These are phyloP conservation scores for pig (Sus scrofa) DNA, from an alignment of 2,113 vertebrate genomes.

Conservation along the genomic window T2T-Sscrofa CM000812.6:52752501-52753000, in stretches of 20 bases:
- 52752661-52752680: neutral
- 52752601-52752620: neutral
- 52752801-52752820: conserved; percentile 45
- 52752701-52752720: neutral
- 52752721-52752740: neutral
- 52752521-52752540: neutral
- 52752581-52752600: neutral
- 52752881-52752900: conserved; percentile 38
- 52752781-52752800: conserved; percentile 52
- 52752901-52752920: conserved; percentile 42
- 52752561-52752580: neutral
- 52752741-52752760: neutral
- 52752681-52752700: neutral
- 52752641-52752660: neutral
- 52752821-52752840: conserved; percentile 25
- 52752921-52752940: conserved; percentile 45
- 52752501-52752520: neutral
- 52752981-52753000: neutral
- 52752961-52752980: neutral
- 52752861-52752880: neutral
- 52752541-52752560: neutral
- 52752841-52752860: neutral
- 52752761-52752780: neutral
- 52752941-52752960: conserved; percentile 59
- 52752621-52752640: neutral